Evolutionary conservation across 1,140 invertebrate genomes (phyloP), one percentile per base, ranked within the genome.

Genomic region (Zaprionus vittiger): DNA sequence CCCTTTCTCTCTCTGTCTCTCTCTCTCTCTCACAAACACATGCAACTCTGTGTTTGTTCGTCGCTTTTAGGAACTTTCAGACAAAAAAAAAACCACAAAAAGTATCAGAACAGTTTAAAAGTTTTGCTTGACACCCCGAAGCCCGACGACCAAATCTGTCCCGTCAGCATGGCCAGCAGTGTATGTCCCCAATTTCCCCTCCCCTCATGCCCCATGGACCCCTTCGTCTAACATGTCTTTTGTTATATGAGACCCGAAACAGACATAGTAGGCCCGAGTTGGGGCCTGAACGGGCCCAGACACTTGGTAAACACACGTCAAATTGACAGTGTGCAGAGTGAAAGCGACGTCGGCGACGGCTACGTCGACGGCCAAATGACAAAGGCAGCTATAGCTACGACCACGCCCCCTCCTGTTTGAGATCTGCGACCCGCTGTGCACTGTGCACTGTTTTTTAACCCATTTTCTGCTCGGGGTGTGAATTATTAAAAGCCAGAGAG

Each of bases 221-320:
- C 15, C 15, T 7, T n/a, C 7, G 5, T 47, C 41, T 47, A 75
- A 69, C 77, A 75, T 79, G 85, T 75, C 84, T 87, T 87, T 87
- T 87, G 84, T 87, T 89, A 84, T 80, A 72, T 61, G 84, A 87
- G 81, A 73, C 52, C 38, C 37, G 47, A 74, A 56, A 26, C 49
- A 41, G 31, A 55, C 26, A 55, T 47, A 17, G 41, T 47, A 47
- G 47, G 62, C 61, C 41, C 41, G 11, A 9, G 20, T 5, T 11
- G 9, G 11, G 47, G 47, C n/a, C 47, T 17, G 20, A n/a, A 20
- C 17, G 2, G n/a, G 4, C n/a, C 83, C 85, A 90, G 85, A 90
- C 85, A 90, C 85, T 85, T 90, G 85, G 85, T 90, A 90, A 90
- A 90, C 85, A 90, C 85, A 90, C 79, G 85, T 90, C 85, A 90